Conservation (phyloP, 1,140 invertebrate species). For the Gryllus bimaculatus region DNA sequence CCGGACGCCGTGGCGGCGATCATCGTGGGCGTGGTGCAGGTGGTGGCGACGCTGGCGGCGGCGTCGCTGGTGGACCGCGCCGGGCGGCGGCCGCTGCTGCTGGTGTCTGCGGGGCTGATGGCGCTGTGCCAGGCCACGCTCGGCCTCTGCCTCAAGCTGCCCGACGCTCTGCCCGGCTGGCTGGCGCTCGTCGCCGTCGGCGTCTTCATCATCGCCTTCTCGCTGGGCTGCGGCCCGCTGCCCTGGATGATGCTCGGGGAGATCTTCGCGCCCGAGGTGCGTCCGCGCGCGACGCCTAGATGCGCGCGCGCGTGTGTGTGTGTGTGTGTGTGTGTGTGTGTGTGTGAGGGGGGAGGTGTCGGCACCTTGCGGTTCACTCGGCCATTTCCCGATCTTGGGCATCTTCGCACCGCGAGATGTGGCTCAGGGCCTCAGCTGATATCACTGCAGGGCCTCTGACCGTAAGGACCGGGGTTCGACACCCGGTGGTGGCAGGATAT, state of each 20-base stretch:
- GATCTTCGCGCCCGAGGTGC: constrained; percentile 58
- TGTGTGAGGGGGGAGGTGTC: too few relatives aligned
- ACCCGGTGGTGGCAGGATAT: too few relatives aligned
- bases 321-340: too few relatives aligned
- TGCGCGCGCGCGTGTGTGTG: constrained; percentile 41
- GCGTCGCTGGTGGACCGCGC: constrained; percentile 65
- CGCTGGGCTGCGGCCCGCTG: constrained; percentile 59
- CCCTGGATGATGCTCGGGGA: constrained; percentile 76
- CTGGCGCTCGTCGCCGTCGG: constrained; percentile 52
- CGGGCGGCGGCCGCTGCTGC: constrained; percentile 63
- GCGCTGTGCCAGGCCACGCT: constrained; percentile 52
- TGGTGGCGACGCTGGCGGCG: constrained; percentile 55
- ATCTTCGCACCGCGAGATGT: too few relatives aligned
- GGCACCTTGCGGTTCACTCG: too few relatives aligned
- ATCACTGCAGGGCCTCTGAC: too few relatives aligned
- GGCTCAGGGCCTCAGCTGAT: too few relatives aligned
- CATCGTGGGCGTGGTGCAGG: constrained; percentile 68
- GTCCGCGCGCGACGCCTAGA: background rate
- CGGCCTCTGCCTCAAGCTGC: constrained; percentile 36
- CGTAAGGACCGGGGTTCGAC: too few relatives aligned
- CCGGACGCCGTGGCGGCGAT: constrained; percentile 47
- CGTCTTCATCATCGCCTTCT: constrained; percentile 42
- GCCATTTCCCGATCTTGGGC: too few relatives aligned
- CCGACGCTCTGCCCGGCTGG: constrained; percentile 44
- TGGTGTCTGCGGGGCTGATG: constrained; percentile 59